Evolutionary conservation across 1,140 invertebrate species (phyloP).

Genomic region (Apis dorsata): DNA sequence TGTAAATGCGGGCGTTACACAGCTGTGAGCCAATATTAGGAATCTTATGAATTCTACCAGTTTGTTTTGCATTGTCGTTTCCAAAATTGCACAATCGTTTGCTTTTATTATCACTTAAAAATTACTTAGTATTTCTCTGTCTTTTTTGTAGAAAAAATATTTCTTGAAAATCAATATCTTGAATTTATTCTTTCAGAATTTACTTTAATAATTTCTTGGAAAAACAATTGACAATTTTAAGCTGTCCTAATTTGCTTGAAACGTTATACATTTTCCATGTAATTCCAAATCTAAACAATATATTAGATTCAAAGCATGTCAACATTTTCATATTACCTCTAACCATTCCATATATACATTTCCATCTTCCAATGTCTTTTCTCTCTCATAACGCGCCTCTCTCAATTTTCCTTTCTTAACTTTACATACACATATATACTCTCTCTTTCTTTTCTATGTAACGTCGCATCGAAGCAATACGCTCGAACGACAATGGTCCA

Average conservation of each 20-base stretch:
- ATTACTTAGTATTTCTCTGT: too few relatives aligned
- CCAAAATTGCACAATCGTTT: background rate
- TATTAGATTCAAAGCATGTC: too few relatives aligned
- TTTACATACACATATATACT: background rate
- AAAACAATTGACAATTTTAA: background rate
- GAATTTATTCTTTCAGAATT: too few relatives aligned
- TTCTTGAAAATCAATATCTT: too few relatives aligned
- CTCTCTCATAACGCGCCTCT: background rate
- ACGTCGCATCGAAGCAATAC: background rate
- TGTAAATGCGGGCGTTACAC: slow-evolving; percentile 56
- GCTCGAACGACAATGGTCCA: background rate
- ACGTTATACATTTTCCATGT: too few relatives aligned
- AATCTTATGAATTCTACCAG: slow-evolving; percentile 44
- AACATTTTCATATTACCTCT: background rate
- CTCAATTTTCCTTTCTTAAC: background rate
- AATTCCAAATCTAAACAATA: too few relatives aligned
- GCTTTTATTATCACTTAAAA: too few relatives aligned
- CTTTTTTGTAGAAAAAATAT: too few relatives aligned
- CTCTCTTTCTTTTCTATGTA: slow-evolving; percentile 10
- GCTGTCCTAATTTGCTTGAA: too few relatives aligned
- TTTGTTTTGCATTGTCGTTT: slow-evolving; percentile 47
- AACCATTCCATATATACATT: background rate
- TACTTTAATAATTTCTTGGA: too few relatives aligned
- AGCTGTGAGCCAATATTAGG: slow-evolving; percentile 53
- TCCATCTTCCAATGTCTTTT: background rate